Evolutionary conservation across 2,113 vertebrate species (phyloP).

Genomic region (Gobio gobio): DNA sequence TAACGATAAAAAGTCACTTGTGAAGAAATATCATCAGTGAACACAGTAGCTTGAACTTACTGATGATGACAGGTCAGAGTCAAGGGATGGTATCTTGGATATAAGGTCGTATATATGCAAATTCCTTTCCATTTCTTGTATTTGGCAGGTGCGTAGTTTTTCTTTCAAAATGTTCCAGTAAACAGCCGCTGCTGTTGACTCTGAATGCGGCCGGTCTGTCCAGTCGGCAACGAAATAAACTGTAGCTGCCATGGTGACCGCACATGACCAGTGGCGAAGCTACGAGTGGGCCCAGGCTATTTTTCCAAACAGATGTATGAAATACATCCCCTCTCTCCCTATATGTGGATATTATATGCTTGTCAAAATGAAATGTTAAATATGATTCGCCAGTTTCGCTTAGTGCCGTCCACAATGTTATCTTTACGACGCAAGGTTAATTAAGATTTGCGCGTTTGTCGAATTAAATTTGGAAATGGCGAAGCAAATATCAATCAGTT

Average conservation of each 20-base stretch:
- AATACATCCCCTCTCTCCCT: too few relatives aligned
- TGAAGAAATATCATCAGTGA: not conserved
- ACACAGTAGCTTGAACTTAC: conserved; percentile 47
- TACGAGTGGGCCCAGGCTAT: too few relatives aligned
- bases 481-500: too few relatives aligned
- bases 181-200: not conserved
- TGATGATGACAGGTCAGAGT: conserved; percentile 70
- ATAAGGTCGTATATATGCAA: conserved; percentile 72
- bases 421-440: too few relatives aligned
- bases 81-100: conserved; percentile 77
- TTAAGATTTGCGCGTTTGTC: too few relatives aligned
- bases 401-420: too few relatives aligned
- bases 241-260: conserved; percentile 7
- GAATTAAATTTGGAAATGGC: too few relatives aligned
- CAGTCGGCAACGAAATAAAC: not conserved
- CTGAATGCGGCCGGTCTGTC: not conserved
- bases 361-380: too few relatives aligned
- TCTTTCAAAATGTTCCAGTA: not conserved
- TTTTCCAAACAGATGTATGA: too few relatives aligned
- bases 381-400: too few relatives aligned
- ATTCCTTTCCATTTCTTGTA: conserved; percentile 55
- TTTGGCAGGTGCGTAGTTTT: not conserved
- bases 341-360: too few relatives aligned
- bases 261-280: not conserved
- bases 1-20: not conserved